Evolutionary conservation across 2,888 invertebrate genomes (phyloP), one percentile per base, ranked within the genome.

Genomic region (Himalopsyche japonica): DNA sequence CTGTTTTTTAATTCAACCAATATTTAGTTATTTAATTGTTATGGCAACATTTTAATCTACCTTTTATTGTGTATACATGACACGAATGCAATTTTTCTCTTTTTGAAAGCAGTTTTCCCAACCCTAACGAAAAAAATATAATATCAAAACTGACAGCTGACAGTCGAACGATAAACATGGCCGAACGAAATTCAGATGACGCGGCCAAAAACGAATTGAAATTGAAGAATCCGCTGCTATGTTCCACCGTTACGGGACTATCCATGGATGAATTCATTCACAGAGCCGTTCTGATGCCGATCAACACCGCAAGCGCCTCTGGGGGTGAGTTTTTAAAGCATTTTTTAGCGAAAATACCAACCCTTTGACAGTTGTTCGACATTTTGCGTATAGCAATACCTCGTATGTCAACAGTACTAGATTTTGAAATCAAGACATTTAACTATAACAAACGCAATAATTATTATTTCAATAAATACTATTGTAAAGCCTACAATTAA

Each of bases 201-300:
- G 64, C 47, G 80, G 57, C 81, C 57, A 83, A 77, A 20, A 49
- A 76, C 5, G 77, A 34, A n/a, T 27, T 27, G 27, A 83, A 80
- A 80, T 37, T 93, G 81, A 93, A 93, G 92, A 96, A 96, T 91
- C 94, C 96, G 43, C 92, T 96, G 88, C 92, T 96, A 86, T 95
- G 94, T 88, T 95, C 94, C 82, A 95, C 96, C 85, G 95, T 95
- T 87, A 94, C 94, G 87, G 95, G 95, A 82, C 93, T 94, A 87
- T 94, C 95, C 18, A 93, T 95, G 82, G 96, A 96, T 88, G 95
- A 95, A 90, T 94, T 95, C 91, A 93, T 94, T 87, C 94, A 95
- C 89, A 94, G 95, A 90, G 94, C 95, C 84, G 91, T 96, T 86
- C 91, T 96, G 88, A 91, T 96, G 89, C 96, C 96, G 88, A 95